These are phyloP conservation scores for Lordiphosa mommai DNA, from an alignment of 1,140 invertebrate species.

Conservation along the genomic window DNA sequence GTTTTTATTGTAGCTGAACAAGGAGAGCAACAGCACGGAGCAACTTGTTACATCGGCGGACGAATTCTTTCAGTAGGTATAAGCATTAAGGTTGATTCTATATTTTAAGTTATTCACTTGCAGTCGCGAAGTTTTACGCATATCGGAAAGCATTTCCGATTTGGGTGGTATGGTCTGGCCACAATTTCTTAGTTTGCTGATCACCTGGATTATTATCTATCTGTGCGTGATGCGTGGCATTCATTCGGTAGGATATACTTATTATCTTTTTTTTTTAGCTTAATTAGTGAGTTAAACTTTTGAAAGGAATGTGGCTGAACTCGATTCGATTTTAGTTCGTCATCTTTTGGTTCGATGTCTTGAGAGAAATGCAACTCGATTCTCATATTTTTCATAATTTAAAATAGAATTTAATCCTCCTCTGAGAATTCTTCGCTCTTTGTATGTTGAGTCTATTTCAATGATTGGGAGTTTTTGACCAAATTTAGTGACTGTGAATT, in stretches of 20 bases:
- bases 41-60: conserved; percentile 86
- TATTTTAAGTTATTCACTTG: conserved; percentile 2
- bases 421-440: too few relatives aligned
- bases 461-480: too few relatives aligned
- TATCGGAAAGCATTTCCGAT: conserved; percentile 84
- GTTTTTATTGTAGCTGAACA: neutral
- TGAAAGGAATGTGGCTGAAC: too few relatives aligned
- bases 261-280: neutral
- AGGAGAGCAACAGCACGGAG: neutral
- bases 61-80: conserved; percentile 91
- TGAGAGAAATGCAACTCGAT: too few relatives aligned
- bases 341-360: too few relatives aligned
- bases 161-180: conserved; percentile 87
- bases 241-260: conserved; percentile 81
- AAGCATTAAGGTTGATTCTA: neutral
- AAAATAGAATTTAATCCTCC: too few relatives aligned
- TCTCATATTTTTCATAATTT: too few relatives aligned
- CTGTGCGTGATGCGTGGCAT: conserved; percentile 91
- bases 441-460: too few relatives aligned
- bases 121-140: conserved; percentile 86
- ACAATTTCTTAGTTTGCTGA: conserved; percentile 84
- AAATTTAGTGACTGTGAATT: too few relatives aligned
- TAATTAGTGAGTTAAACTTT: too few relatives aligned
- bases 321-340: too few relatives aligned
- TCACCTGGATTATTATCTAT: conserved; percentile 90